Conservation (phyloP, 2,888 invertebrate genomes). For the Cephus pygmeus region DNA sequence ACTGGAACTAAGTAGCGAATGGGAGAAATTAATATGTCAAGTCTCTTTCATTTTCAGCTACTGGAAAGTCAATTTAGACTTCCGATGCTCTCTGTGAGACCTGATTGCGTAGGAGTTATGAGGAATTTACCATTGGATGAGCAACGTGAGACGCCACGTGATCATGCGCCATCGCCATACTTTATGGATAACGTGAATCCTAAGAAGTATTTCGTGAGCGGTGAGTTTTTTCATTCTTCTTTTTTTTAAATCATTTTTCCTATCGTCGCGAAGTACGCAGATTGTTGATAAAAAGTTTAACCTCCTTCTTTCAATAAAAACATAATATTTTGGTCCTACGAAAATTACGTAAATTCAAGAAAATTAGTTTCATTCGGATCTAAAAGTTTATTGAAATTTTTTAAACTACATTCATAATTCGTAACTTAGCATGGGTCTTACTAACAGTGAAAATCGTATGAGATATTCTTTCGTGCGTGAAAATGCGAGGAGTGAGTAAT, state of each 20-base stretch:
- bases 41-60: conserved; percentile 46
- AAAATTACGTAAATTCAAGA: neutral
- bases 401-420: neutral
- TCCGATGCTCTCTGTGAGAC: conserved; percentile 75
- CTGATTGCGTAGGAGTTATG: conserved; percentile 75
- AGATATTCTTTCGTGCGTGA: conserved; percentile 42
- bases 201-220: conserved; percentile 74
- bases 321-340: neutral
- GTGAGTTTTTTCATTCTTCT: conserved; percentile 63
- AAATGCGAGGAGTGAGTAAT: conserved; percentile 38
- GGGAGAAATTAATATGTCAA: neutral
- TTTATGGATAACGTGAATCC: conserved; percentile 75
- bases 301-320: neutral
- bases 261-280: neutral
- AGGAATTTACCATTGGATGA: conserved; percentile 73
- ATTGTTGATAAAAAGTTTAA: neutral
- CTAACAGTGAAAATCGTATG: conserved; percentile 31
- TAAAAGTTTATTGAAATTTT: neutral
- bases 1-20: neutral
- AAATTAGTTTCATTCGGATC: neutral
- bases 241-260: conserved; percentile 27
- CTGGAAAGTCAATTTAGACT: conserved; percentile 77
- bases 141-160: conserved; percentile 71
- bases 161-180: conserved; percentile 73
- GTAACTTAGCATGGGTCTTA: conserved; percentile 9